Evolutionary conservation across 2,113 vertebrate genomes (phyloP).

Genomic region (Nothoprocta perdicaria): DNA sequence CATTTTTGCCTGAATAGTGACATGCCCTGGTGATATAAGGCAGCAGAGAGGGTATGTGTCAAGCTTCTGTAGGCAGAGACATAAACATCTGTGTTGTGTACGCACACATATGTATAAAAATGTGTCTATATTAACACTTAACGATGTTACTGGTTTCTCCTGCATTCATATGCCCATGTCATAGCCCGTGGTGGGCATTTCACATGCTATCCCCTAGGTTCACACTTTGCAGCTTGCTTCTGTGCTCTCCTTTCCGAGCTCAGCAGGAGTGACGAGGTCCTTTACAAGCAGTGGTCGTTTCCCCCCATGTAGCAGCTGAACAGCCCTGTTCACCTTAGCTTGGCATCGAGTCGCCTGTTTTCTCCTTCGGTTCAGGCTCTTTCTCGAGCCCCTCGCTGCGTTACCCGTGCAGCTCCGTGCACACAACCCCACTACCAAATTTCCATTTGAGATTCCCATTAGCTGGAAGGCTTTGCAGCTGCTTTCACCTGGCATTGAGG

Average conservation of each 20-base stretch:
- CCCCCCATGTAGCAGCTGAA: not conserved
- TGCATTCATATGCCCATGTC: not conserved
- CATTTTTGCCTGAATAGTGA: not conserved
- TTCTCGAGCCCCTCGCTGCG: accelerated
- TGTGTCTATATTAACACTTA: not conserved
- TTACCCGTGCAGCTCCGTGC: accelerated
- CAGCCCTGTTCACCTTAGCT: not conserved
- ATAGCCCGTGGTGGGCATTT: not conserved
- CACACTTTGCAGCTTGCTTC: not conserved
- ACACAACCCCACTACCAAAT: accelerated
- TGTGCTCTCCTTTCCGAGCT: not conserved
- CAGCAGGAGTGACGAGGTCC: not conserved
- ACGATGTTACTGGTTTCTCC: not conserved
- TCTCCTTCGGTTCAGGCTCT: not conserved
- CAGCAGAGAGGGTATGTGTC: not conserved
- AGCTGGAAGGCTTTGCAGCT: not conserved
- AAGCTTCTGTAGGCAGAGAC: not conserved
- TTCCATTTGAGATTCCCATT: not conserved
- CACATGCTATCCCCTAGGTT: not conserved
- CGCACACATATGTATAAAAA: not conserved
- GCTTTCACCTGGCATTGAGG: not conserved
- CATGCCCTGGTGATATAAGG: not conserved
- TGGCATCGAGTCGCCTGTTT: not conserved
- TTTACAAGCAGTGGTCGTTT: not conserved
- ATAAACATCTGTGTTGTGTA: too few relatives aligned